Base-by-base conservation (phyloP, 2,797 vertebrate genomes). In the Limosa lapponica region DNA sequence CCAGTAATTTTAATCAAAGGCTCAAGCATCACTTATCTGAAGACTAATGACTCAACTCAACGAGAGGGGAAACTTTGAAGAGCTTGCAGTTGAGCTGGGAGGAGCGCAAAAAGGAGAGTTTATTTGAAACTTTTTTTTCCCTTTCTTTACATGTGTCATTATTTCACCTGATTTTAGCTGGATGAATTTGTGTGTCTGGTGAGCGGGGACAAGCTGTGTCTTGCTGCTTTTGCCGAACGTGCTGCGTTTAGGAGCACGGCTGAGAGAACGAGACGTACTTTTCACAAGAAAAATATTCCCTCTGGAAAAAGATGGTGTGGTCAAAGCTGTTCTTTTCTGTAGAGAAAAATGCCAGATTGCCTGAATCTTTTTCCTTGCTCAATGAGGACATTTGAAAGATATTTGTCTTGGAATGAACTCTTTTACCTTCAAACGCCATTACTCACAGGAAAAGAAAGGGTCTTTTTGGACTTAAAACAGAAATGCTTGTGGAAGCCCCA, bases 1-100 rank as follows among this genome's bases (percentile, higher is more conserved):
- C 94, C 62, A 85, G 93, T 73, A 87, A 96, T 97, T 96, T 97
- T 97, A 97, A 97, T 97, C 96, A 97, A 96, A 96, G 94, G 95
- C 94, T 97, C 69, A 85, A 97, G 96, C 89, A 96, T 94, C 94
- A 93, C 93, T 97, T 95, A 88, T 85, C 84, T 88, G 85, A 89
- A 85, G 67, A 39, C 82, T 97, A 97, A 96, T 95, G 93, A 95
- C 79, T 96, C 72, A 65, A 93, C 92, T 93, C 82, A 70, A 65
- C 3, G 44, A 93, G 85, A 93, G 58, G 61, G 93, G 62, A 95
- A 95, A 97, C 90, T 95, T 79, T 96, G 92, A 97, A 97, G 96
- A 83, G 94, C 78, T 82, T 13, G 62, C 71, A 27, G 87, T 83
- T 82, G 95, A 94, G 85, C 58, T 30, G 62, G 77, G 82, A 90